These are phyloP conservation scores for Dendrolimus houi DNA, from an alignment of 2,888 invertebrate species.

Conservation along the genomic window DNA sequence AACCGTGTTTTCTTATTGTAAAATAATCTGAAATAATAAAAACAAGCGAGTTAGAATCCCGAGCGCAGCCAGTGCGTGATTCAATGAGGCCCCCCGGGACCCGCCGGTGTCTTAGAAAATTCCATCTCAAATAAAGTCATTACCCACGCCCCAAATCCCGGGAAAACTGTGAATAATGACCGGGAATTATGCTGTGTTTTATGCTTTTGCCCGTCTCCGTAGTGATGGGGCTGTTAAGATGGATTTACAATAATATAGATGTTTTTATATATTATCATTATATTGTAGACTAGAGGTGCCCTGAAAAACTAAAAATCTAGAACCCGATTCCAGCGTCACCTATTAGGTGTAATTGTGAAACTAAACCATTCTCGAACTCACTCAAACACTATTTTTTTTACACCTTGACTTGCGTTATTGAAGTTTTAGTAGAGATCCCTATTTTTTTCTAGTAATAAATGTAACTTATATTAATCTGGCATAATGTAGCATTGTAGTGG, in stretches of 20 bases:
- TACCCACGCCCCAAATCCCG: constrained; percentile 38
- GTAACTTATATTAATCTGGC: too few relatives aligned
- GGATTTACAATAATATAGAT: not conserved
- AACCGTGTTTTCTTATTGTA: constrained; percentile 11
- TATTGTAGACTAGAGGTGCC: too few relatives aligned
- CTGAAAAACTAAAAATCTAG: too few relatives aligned
- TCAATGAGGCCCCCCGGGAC: constrained; percentile 2
- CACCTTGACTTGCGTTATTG: too few relatives aligned
- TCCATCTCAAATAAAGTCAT: constrained; percentile 51
- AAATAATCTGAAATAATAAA: not conserved
- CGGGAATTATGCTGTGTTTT: constrained; percentile 55
- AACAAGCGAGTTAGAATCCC: not conserved
- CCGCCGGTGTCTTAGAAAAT: constrained; percentile 29
- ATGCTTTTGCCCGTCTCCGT: constrained; percentile 26
- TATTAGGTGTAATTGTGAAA: too few relatives aligned
- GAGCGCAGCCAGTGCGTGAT: not conserved
- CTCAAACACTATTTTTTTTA: too few relatives aligned
- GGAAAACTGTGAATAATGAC: constrained; percentile 56
- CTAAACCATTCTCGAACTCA: too few relatives aligned
- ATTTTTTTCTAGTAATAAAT: too few relatives aligned
- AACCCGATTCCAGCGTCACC: too few relatives aligned
- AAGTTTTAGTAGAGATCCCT: too few relatives aligned
- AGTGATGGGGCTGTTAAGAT: not conserved
- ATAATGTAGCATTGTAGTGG: too few relatives aligned
- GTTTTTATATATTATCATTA: too few relatives aligned